Conservation (phyloP, 1,140 invertebrate genomes). For the Popillia japonica region DNA sequence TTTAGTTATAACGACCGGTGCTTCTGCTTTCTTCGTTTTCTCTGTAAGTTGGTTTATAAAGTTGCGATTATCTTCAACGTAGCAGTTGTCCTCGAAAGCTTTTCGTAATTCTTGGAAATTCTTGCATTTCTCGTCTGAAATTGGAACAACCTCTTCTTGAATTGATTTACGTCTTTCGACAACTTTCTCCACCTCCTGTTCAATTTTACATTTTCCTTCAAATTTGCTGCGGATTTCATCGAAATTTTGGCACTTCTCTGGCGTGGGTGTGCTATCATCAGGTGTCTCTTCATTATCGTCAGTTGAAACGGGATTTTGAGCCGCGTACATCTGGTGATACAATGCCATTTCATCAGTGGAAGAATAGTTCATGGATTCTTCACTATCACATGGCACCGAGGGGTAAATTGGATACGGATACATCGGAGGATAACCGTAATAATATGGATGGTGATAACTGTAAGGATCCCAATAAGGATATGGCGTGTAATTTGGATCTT, state of each 20-base stretch:
- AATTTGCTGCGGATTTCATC: conserved; percentile 13
- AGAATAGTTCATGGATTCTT: conserved; percentile 60
- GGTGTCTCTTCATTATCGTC: not conserved
- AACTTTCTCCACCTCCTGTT: not conserved
- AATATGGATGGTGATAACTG: conserved; percentile 51
- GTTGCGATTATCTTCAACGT: conserved; percentile 26
- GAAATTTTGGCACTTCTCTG: conserved; percentile 11
- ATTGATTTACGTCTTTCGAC: not conserved
- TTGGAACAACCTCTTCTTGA: not conserved
- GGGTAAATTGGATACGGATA: conserved; percentile 51
- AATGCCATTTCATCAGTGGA: conserved; percentile 62
- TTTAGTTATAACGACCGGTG: not conserved
- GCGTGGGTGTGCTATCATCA: conserved; percentile 15
- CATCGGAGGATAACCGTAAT: conserved; percentile 54
- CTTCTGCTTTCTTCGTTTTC: not conserved
- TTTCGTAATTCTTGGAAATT: conserved; percentile 12
- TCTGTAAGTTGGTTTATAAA: not conserved
- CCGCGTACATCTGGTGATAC: conserved; percentile 47
- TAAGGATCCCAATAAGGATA: conserved; percentile 56
- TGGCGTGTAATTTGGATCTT: not conserved
- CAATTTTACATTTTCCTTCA: not conserved
- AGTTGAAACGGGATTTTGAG: not conserved
- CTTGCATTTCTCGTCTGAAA: conserved; percentile 5
- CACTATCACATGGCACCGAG: conserved; percentile 52
- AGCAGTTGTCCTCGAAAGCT: conserved; percentile 11